Percentiles rank a stretch among this genome's conserved stretches.
phyloP scores from a whole-genome alignment of 2,888 invertebrate genomes.

The Sclerodermus sp. region DNA sequence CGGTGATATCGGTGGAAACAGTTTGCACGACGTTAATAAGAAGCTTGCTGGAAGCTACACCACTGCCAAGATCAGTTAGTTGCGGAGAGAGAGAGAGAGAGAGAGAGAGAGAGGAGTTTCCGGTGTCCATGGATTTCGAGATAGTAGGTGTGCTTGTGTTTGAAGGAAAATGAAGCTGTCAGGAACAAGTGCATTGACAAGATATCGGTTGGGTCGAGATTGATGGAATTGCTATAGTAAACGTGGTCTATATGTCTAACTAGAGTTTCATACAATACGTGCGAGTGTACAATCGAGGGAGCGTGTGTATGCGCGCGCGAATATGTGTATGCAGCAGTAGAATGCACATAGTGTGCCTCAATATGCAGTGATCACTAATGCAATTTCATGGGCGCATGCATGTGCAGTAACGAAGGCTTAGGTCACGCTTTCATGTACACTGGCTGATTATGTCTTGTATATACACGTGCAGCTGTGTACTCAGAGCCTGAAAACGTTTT shows the following conservation, averaged over 20 bases:
- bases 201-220: slow-evolving; percentile 19
- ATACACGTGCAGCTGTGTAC: no score
- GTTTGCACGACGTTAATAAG: no score
- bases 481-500: no score
- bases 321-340: slow-evolving; percentile 13
- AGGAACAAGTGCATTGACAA: no score
- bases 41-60: no score
- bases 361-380: slow-evolving; percentile 33
- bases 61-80: no score
- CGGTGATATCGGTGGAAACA: no score
- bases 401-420: slow-evolving; percentile 36
- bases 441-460: no score
- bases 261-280: slow-evolving; percentile 25
- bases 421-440: slow-evolving; percentile 29
- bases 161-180: no score
- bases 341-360: slow-evolving; percentile 22
- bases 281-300: slow-evolving; percentile 12
- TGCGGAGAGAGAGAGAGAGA: no score
- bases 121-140: background rate
- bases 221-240: slow-evolving; percentile 26
- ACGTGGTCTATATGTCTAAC: slow-evolving; percentile 23
- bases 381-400: slow-evolving; percentile 32
- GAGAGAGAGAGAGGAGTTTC: background rate
- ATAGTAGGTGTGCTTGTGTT: background rate
- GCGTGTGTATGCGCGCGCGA: background rate